Percentiles rank a stretch among this genome's conserved stretches.
Evolutionary conservation across 92 coral and sea anemone genomes (phyloP).

Genomic region (Parazoanthus swiftii): DNA sequence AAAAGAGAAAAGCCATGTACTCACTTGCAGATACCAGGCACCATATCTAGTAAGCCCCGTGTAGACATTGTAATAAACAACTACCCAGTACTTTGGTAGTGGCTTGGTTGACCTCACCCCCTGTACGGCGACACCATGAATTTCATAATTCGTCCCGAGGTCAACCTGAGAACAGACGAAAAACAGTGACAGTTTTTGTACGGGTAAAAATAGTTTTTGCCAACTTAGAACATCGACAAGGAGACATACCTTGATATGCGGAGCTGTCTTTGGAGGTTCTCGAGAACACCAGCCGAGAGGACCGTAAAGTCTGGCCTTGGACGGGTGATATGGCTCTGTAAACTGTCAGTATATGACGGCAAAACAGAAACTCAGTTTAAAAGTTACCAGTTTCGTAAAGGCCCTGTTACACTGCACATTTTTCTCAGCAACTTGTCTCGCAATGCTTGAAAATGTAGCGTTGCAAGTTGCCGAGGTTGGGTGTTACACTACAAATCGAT

Average conservation of each 20-base stretch:
- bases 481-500: no score
- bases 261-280: neutral
- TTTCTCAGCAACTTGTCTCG: no score
- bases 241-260: conserved; percentile 6
- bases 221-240: neutral
- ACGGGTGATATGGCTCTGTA: conserved; percentile 23
- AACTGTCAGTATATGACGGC: neutral
- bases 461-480: no score
- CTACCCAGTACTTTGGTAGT: conserved; percentile 1
- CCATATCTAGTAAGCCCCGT: neutral
- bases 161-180: conserved; percentile 11
- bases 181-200: neutral
- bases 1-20: neutral
- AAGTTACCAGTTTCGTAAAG: neutral
- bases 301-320: conserved; percentile 38
- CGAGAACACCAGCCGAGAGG: conserved; percentile 18
- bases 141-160: conserved; percentile 8
- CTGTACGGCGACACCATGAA: conserved; percentile 6
- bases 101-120: conserved; percentile 7
- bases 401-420: no score
- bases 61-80: neutral
- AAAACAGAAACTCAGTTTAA: neutral
- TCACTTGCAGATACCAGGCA: conserved; percentile 17
- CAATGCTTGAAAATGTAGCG: no score
- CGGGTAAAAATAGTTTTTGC: neutral